These are phyloP conservation scores for Drosophila peninsularis DNA, from an alignment of 2,888 invertebrate species.

Conservation along the genomic window DNA sequence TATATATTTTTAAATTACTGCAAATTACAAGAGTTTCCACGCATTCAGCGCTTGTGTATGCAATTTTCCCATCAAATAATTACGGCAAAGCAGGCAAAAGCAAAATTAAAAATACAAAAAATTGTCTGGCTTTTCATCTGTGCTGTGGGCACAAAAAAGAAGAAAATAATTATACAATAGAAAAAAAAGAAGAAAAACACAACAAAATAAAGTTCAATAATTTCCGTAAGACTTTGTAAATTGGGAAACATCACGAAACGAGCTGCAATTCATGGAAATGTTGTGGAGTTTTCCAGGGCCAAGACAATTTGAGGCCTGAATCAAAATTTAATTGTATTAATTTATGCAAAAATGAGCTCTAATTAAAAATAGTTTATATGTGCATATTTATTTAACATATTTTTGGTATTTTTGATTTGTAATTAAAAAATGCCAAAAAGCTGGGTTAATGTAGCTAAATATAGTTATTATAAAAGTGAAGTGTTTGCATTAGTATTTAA, in stretches of 20 bases:
- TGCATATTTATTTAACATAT: neutral
- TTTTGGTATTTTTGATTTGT: conserved; percentile 2
- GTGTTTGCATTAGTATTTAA: neutral
- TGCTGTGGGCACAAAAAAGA: conserved; percentile 13
- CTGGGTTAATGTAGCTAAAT: neutral
- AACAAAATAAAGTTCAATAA: conserved; percentile 35
- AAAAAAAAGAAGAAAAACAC: conserved; percentile 1
- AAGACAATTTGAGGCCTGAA: neutral
- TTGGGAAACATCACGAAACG: conserved; percentile 18
- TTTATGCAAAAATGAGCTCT: neutral
- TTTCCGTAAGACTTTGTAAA: conserved; percentile 36
- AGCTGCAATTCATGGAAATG: neutral
- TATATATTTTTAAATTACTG: conserved; percentile 44
- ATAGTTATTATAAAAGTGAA: neutral
- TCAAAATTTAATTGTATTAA: neutral
- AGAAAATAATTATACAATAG: conserved; percentile 32
- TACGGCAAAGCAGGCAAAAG: conserved; percentile 25
- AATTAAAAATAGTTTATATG: neutral
- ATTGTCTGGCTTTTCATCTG: conserved; percentile 7
- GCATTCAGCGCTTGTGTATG: conserved; percentile 22
- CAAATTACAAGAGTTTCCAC: conserved; percentile 48
- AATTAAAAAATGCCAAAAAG: conserved; percentile 2
- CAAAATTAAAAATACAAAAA: conserved; percentile 35
- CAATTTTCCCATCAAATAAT: conserved; percentile 50
- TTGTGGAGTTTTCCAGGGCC: neutral